These are phyloP conservation scores for Patiria pectinifera DNA, from an alignment of 53 echinoderm and acorn worm species.

Conservation along the genomic window DNA sequence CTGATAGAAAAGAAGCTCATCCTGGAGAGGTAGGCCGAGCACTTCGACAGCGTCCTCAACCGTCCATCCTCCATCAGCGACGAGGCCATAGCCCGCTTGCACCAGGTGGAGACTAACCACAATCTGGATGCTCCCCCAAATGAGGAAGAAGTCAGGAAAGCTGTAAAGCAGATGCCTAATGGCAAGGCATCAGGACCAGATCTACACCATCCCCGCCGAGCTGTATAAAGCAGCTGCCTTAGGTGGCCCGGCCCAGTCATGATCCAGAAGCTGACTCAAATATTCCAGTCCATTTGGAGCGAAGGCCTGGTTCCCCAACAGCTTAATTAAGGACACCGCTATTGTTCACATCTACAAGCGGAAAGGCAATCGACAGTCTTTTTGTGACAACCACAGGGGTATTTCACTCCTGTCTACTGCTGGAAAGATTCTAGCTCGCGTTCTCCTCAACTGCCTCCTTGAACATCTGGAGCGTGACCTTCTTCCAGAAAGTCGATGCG, in stretches of 20 bases:
- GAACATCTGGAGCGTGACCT: slow-evolving; percentile 32
- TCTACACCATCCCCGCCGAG: slow-evolving; percentile 30
- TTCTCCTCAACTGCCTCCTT: neutral
- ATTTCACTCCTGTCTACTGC: slow-evolving; percentile 32
- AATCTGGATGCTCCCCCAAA: neutral
- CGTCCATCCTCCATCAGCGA: slow-evolving; percentile 28
- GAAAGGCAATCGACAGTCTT: slow-evolving; percentile 48
- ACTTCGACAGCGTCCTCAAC: slow-evolving; percentile 31
- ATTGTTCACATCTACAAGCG: slow-evolving; percentile 18
- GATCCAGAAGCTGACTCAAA: too few relatives aligned
- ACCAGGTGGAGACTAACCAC: neutral
- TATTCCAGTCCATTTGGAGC: slow-evolving; percentile 25
- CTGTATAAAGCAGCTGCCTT: slow-evolving; percentile 30
- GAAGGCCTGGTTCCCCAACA: neutral
- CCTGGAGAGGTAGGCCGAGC: slow-evolving; percentile 56
- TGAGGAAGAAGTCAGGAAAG: neutral
- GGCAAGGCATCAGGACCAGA: slow-evolving; percentile 31
- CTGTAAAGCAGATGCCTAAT: neutral
- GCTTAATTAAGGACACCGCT: neutral
- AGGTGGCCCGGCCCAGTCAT: too few relatives aligned
- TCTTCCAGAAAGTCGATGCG: slow-evolving; percentile 32
- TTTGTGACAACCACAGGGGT: too few relatives aligned
- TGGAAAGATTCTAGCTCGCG: neutral
- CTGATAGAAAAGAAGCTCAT: slow-evolving; percentile 13
- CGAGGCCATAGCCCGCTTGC: neutral